phyloP scores from a whole-genome alignment of 2,888 invertebrate genomes.

The Phymatocera aterrima region DNA sequence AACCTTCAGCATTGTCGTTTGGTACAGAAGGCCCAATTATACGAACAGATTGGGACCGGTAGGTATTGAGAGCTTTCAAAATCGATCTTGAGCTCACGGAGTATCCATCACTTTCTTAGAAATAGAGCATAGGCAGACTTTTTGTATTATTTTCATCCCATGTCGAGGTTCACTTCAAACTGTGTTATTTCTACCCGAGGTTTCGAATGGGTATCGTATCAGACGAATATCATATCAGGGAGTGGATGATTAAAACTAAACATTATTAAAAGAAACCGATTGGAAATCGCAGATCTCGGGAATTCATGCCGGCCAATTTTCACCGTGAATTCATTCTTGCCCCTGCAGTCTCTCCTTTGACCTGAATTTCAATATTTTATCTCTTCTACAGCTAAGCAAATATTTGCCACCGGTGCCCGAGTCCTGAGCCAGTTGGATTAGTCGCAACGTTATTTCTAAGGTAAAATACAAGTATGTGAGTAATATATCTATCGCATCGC shows the following conservation, averaged over 20 bases:
- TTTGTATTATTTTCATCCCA: background rate
- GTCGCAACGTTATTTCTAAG: constrained; percentile 6
- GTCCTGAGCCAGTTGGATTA: background rate
- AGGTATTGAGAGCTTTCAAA: constrained; percentile 12
- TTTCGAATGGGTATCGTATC: background rate
- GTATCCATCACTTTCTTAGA: constrained; percentile 55
- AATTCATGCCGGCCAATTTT: background rate
- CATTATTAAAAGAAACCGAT: background rate
- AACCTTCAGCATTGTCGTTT: constrained; percentile 38
- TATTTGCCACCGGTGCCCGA: constrained; percentile 16
- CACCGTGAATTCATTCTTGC: background rate
- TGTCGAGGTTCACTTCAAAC: background rate
- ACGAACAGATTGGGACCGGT: constrained; percentile 54
- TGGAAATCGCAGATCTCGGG: background rate
- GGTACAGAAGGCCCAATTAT: constrained; percentile 62
- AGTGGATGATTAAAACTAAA: background rate
- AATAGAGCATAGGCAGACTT: constrained; percentile 14
- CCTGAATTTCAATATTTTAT: constrained; percentile 18
- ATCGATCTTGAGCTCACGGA: constrained; percentile 51
- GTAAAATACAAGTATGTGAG: background rate
- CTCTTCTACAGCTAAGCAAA: constrained; percentile 22
- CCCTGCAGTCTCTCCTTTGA: background rate
- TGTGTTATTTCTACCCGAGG: background rate
- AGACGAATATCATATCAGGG: background rate
- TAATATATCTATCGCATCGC: constrained; percentile 10